A percentile compares a stretch with the other conserved stretches of the same genome.
These are phyloP conservation scores for Taenioides sp. DNA, from an alignment of 2,797 vertebrate species.

Conservation along the genomic window DNA sequence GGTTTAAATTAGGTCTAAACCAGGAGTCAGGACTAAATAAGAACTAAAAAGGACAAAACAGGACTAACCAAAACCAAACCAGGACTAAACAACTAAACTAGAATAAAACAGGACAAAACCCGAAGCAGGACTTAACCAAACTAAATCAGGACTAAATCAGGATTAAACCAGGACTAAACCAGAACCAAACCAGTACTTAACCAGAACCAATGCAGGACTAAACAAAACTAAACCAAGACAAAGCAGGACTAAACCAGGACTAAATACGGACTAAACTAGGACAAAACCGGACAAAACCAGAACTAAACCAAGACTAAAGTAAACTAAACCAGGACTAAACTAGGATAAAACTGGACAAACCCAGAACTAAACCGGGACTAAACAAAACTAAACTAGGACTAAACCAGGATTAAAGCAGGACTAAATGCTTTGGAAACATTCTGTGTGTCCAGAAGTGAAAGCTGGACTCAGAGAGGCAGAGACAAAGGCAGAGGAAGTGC, in stretches of 20 bases:
- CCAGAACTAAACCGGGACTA: neutral
- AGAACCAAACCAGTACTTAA: neutral
- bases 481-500: slow-evolving; percentile 12
- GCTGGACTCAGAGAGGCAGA: neutral
- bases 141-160: neutral
- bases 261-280: too few species aligned
- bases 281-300: neutral
- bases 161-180: neutral
- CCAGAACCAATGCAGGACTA: neutral
- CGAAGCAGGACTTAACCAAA: too few species aligned
- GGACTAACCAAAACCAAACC: neutral
- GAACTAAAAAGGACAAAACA: neutral
- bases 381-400: neutral
- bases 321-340: too few species aligned
- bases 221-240: neutral
- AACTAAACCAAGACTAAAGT: too few species aligned
- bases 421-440: neutral
- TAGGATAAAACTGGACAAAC: neutral
- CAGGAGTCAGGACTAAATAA: too few species aligned
- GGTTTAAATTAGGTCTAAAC: too few species aligned
- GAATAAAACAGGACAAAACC: neutral
- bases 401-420: neutral
- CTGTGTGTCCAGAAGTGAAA: neutral
- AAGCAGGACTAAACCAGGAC: too few species aligned
- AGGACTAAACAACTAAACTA: neutral